These are phyloP conservation scores for Brotula barbata DNA, from an alignment of 2,797 vertebrate species.

Conservation along the genomic window DNA sequence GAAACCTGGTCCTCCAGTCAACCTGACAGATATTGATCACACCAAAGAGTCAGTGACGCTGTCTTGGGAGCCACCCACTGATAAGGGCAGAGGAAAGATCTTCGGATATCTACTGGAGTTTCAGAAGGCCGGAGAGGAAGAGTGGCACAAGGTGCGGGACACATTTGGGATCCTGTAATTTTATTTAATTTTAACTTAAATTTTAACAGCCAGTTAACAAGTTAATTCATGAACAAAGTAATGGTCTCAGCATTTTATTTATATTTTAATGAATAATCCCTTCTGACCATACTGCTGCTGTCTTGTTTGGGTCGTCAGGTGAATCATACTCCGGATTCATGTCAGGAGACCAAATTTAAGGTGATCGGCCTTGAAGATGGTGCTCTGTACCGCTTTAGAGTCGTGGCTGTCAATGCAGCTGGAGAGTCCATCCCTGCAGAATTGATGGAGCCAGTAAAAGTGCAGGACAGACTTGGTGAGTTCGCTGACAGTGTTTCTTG, in stretches of 20 bases:
- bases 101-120: conserved; percentile 95
- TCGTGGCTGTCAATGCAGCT: conserved; percentile 92
- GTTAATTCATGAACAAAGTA: too few relatives aligned
- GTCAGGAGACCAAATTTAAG: conserved; percentile 92
- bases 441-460: conserved; percentile 87
- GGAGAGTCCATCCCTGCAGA: conserved; percentile 92
- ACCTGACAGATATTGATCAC: conserved; percentile 87
- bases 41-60: conserved; percentile 93
- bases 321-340: conserved; percentile 94
- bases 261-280: too few relatives aligned
- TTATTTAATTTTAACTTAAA: not conserved
- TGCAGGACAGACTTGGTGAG: conserved; percentile 94
- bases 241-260: too few relatives aligned
- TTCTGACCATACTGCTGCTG: too few relatives aligned
- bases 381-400: conserved; percentile 89
- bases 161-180: not conserved
- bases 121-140: conserved; percentile 94
- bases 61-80: conserved; percentile 90
- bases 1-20: conserved; percentile 90
- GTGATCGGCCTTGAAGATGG: conserved; percentile 89
- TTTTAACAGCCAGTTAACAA: too few relatives aligned
- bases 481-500: not conserved
- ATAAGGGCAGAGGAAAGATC: conserved; percentile 94
- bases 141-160: conserved; percentile 83
- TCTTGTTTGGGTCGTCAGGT: conserved; percentile 67